These are phyloP conservation scores for Pandemis corylana DNA, from an alignment of 2,888 invertebrate genomes.

Conservation along the genomic window DNA sequence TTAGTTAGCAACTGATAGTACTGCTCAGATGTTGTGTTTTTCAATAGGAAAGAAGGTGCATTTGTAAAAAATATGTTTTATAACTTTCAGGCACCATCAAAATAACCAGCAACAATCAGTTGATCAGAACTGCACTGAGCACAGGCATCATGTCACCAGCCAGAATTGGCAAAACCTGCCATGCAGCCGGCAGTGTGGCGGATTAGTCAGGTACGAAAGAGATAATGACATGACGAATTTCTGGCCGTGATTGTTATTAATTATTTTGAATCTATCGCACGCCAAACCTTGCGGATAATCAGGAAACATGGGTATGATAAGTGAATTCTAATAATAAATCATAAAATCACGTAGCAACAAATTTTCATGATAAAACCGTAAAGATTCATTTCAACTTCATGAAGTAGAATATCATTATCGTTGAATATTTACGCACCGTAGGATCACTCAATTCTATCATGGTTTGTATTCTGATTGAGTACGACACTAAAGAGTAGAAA, in stretches of 20 bases:
- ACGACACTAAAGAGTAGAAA: no score
- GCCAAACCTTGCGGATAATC: constrained; percentile 60
- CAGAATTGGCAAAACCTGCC: constrained; percentile 71
- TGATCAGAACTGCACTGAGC: constrained; percentile 49
- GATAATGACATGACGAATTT: constrained; percentile 59
- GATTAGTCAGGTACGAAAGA: constrained; percentile 77
- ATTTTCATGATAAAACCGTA: background rate
- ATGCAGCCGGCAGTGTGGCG: constrained; percentile 74
- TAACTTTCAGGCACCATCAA: constrained; percentile 57
- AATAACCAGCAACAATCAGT: constrained; percentile 42
- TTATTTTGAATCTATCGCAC: constrained; percentile 60
- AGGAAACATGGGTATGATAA: constrained; percentile 65
- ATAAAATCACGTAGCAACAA: background rate
- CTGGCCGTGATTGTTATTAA: constrained; percentile 69
- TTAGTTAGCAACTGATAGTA: constrained; percentile 52
- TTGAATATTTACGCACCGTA: background rate
- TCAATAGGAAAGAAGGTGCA: background rate
- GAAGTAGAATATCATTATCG: background rate
- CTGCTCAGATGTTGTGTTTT: background rate
- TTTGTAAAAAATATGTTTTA: background rate
- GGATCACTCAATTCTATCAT: background rate
- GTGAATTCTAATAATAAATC: constrained; percentile 3
- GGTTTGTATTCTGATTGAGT: background rate
- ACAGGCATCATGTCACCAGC: constrained; percentile 59
- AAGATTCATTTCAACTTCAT: background rate